These are phyloP conservation scores for Amphiprion percula DNA, from an alignment of 2,113 vertebrate genomes.

Conservation along the genomic window DNA sequence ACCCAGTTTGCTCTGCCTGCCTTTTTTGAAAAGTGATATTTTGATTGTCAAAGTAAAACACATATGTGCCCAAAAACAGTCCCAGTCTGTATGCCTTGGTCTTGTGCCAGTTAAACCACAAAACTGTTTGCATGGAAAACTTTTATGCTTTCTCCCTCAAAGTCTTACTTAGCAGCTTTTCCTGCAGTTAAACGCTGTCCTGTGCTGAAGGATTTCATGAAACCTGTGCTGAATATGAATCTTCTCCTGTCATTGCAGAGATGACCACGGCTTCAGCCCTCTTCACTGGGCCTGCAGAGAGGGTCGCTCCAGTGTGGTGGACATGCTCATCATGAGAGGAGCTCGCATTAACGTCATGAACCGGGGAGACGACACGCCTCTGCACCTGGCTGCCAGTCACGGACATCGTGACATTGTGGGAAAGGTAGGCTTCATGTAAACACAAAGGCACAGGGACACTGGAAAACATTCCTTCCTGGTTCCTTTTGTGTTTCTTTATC, in stretches of 20 bases:
- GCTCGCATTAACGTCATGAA: constrained; percentile 99
- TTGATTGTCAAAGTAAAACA: too few species aligned
- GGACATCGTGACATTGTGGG: constrained; percentile 95
- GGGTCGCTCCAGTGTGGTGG: constrained; percentile 93
- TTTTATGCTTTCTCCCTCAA: too few species aligned
- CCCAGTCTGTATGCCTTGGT: too few species aligned
- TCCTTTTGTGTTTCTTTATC: too few species aligned
- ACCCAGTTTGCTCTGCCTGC: too few species aligned
- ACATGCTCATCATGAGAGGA: constrained; percentile 99
- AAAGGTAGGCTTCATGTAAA: constrained; percentile 87
- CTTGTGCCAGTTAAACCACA: too few species aligned
- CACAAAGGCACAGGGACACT: too few species aligned
- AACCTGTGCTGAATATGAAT: constrained; percentile 14
- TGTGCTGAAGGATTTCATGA: constrained; percentile 2
- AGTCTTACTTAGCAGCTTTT: not conserved
- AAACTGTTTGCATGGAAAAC: too few species aligned
- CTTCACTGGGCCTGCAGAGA: constrained; percentile 98
- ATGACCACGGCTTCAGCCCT: constrained; percentile 98
- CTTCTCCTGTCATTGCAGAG: constrained; percentile 78
- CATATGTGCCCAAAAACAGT: too few species aligned
- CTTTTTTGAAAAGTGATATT: too few species aligned
- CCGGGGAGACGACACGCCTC: constrained; percentile 94
- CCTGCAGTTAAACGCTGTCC: not conserved
- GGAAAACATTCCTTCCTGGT: not conserved
- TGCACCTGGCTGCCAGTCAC: constrained; percentile 96